Conservation (phyloP, 2,888 invertebrate genomes). For the Drosophila vallismaia region DNA sequence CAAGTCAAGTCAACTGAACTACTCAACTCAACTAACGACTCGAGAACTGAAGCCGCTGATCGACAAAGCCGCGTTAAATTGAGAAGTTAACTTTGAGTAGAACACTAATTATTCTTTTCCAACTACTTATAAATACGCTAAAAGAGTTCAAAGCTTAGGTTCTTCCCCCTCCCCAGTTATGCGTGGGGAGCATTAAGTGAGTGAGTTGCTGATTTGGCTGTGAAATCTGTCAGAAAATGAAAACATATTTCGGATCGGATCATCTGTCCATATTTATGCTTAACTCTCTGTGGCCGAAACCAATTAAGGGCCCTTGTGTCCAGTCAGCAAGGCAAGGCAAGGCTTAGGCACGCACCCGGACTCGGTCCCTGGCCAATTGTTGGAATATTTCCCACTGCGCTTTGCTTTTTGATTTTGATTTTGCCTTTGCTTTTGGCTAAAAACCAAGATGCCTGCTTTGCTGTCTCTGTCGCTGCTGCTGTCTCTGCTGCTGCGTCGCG, state of each 20-base stretch:
- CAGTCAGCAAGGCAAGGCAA: conserved; percentile 1
- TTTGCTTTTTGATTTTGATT: conserved; percentile 19
- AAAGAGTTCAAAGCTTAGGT: no score
- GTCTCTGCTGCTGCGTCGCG: conserved; percentile 7
- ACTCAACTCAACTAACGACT: conserved; percentile 10
- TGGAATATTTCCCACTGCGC: conserved; percentile 25
- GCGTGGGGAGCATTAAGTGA: no score
- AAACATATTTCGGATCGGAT: conserved; percentile 26
- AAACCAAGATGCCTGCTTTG: conserved; percentile 19
- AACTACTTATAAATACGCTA: no score
- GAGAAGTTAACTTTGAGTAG: conserved; percentile 10
- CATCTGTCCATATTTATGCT: conserved; percentile 15
- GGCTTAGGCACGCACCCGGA: conserved; percentile 26
- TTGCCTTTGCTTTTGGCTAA: conserved; percentile 16
- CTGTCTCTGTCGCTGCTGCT: conserved; percentile 6
- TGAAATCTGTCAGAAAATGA: not conserved
- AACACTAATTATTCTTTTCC: no score
- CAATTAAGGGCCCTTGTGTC: conserved; percentile 18
- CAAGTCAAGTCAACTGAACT: conserved; percentile 20
- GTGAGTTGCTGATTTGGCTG: not conserved
- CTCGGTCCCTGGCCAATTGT: conserved; percentile 17
- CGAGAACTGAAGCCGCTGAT: conserved; percentile 2
- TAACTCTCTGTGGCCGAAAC: conserved; percentile 35
- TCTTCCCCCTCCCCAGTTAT: no score
- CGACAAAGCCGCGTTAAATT: conserved; percentile 18